A percentile compares a stretch with the other conserved stretches of the same genome.
phyloP scores from a whole-genome alignment of 2,888 invertebrate genomes.

The Eristalis pertinax region DNA sequence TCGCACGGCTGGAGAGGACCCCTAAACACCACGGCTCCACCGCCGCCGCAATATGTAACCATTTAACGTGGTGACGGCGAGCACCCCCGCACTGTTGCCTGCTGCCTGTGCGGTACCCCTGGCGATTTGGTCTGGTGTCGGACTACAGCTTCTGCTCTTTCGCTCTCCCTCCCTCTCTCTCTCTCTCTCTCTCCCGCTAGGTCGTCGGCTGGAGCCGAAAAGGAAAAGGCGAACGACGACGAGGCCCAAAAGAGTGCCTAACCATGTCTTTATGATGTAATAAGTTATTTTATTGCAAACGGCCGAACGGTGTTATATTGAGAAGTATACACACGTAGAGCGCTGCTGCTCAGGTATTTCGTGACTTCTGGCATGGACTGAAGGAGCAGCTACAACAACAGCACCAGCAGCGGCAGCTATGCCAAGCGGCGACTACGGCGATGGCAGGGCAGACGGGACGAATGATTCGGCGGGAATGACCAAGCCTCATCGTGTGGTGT shows the following conservation, averaged over 20 bases:
- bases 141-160: constrained; percentile 68
- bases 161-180: neutral
- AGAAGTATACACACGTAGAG: constrained; percentile 70
- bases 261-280: constrained; percentile 73
- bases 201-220: constrained; percentile 38
- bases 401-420: constrained; percentile 14
- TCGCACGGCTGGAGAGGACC: constrained; percentile 48
- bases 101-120: constrained; percentile 42
- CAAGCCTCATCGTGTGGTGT: constrained; percentile 70
- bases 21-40: constrained; percentile 35
- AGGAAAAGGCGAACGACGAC: constrained; percentile 55
- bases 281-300: constrained; percentile 73
- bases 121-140: constrained; percentile 70
- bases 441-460: constrained; percentile 46
- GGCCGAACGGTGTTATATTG: constrained; percentile 72
- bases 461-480: constrained; percentile 69
- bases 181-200: neutral
- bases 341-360: constrained; percentile 59
- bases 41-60: constrained; percentile 44
- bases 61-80: constrained; percentile 15
- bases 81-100: too few relatives aligned
- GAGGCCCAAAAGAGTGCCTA: constrained; percentile 70
- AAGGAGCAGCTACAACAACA: constrained; percentile 12
- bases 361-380: constrained; percentile 64
- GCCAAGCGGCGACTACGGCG: constrained; percentile 2